Evolutionary conservation across 2,888 invertebrate genomes (phyloP), one percentile per base, ranked within the genome.

Genomic region (Iphiclides podalirius): DNA sequence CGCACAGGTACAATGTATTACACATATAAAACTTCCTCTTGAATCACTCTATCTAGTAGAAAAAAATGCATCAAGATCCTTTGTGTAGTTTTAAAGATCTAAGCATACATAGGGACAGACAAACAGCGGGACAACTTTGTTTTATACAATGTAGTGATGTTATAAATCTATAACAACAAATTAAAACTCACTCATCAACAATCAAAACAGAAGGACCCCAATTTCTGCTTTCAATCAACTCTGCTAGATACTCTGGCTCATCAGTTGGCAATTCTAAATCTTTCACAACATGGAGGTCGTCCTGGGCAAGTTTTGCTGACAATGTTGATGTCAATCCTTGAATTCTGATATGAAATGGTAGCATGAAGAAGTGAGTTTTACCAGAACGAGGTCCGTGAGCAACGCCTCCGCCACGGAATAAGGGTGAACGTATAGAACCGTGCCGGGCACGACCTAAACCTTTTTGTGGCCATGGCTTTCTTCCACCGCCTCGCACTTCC

Each of bases 391-490:
- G 98, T 0, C 99, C 99, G 70, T 98, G 96, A 3, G 92, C 92
- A 37, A 94, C 73, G 37, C 97, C 98, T 67, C 98, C 97, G 0
- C 94, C 93, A 55, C 89, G 90, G 82, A 93, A 98, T 1, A 98
- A 72, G 0, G 98, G 98, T 1, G 98, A 96, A 49, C 97, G 91
- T 52, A 96, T 95, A 8, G 96, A 97, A 9, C 98, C 97, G 71
- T 98, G 98, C 35, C 99, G 91, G 0, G 99, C 95, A 59, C 92
- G 91, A 0, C 99, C 99, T 17, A 91, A 71, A 14, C 98, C 97
- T 83, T 99, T 99, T 73, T 99, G 99, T 0, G 96, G 96, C 98
- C 98, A 98, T 0, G 99, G 99, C 67, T 99, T 99, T 16, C 91
- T 90, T 0, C 97, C 97, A 44, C 98, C 96, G 28, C 98, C 98